A percentile compares a stretch with the other conserved stretches of the same genome.
Conservation (phyloP, 2,888 invertebrate species). For the Netelia melanura region DNA sequence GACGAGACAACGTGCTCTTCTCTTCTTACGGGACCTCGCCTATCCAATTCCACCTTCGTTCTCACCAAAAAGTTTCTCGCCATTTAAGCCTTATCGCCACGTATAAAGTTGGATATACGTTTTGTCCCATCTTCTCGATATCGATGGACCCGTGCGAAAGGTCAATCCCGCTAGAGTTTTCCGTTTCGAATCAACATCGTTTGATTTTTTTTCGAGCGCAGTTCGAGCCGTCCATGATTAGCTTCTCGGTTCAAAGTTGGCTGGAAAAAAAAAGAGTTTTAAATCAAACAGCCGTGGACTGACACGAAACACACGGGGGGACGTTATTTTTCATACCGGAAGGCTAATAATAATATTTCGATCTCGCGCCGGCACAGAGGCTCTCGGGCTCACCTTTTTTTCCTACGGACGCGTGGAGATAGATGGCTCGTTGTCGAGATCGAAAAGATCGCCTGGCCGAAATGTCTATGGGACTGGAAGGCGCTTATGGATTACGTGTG, state of each 20-base stretch:
- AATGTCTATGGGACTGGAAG: slow-evolving; percentile 30
- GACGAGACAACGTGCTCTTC: neutral
- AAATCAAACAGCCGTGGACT: too few species aligned
- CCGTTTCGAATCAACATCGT: too few species aligned
- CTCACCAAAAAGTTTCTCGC: neutral
- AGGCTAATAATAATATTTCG: slow-evolving; percentile 47
- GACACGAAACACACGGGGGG: neutral
- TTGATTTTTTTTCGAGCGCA: too few species aligned
- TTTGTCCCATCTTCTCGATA: too few species aligned
- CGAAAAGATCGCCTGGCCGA: slow-evolving; percentile 44
- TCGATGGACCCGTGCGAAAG: too few species aligned
- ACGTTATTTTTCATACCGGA: slow-evolving; percentile 40
- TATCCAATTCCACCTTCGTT: neutral
- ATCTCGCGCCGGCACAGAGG: slow-evolving; percentile 25
- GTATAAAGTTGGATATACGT: too few species aligned
- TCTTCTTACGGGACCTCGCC: slow-evolving; percentile 31
- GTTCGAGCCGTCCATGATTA: too few species aligned
- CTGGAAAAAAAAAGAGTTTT: too few species aligned
- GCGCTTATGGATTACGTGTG: slow-evolving; percentile 68
- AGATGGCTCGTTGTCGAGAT: slow-evolving; percentile 30
- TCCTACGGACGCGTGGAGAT: neutral
- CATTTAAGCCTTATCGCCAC: too few species aligned
- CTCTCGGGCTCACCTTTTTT: too few species aligned
- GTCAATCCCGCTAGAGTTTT: too few species aligned
- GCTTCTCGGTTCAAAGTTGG: too few species aligned